A percentile compares a stretch with the other conserved stretches of the same genome.
Evolutionary conservation across 1,140 invertebrate species (phyloP).

Genomic region (Panulirus ornatus): DNA sequence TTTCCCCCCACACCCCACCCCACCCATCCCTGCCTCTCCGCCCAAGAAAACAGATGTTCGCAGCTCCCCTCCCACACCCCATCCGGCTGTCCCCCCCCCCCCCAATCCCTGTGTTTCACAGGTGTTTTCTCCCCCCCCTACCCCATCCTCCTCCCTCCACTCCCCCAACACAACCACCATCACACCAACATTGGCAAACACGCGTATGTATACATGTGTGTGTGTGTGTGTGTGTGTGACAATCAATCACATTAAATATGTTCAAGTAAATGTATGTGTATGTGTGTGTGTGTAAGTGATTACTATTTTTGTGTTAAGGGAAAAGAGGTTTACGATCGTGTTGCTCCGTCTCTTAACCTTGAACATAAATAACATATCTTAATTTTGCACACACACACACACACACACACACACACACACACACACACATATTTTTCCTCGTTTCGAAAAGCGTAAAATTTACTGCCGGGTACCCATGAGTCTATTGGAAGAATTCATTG

Average conservation of each 20-base stretch:
- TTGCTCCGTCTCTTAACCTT: too few species aligned
- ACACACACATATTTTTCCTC: slow-evolving; percentile 25
- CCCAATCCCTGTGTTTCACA: neutral
- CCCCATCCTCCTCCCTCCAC: neutral
- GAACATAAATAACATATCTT: neutral
- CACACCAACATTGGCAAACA: neutral
- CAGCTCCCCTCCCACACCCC: neutral
- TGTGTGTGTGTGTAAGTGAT: too few species aligned
- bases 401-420: slow-evolving; percentile 44
- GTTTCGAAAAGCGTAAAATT: neutral
- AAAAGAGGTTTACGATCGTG: too few species aligned
- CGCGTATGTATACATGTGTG: too few species aligned
- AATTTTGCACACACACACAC: slow-evolving; percentile 5
- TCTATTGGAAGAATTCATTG: too few species aligned
- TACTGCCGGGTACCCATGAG: too few species aligned
- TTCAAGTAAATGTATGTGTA: too few species aligned
- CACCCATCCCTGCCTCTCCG: neutral
- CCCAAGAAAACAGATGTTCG: neutral
- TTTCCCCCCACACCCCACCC: neutral
- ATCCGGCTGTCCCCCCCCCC: neutral
- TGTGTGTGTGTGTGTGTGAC: too few species aligned
- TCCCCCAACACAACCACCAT: neutral
- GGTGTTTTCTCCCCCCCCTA: neutral
- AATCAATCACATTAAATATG: too few species aligned
- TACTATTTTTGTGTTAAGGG: too few species aligned